phyloP scores from a whole-genome alignment of 2,888 invertebrate species.

The Ectropis crepuscularia region DNA sequence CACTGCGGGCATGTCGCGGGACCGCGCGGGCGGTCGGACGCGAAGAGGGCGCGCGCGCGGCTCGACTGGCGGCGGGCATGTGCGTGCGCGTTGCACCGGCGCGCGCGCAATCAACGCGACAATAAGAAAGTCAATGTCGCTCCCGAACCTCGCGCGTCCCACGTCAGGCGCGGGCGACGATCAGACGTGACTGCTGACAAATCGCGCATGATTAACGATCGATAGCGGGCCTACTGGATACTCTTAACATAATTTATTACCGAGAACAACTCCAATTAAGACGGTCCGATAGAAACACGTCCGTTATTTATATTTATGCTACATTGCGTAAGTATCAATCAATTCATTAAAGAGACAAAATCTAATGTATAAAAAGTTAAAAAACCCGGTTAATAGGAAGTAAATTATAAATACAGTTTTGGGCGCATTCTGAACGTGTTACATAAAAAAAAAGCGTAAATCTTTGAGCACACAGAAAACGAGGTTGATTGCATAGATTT shows the following conservation, averaged over 20 bases:
- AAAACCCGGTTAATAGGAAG: constrained; percentile 36
- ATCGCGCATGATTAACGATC: constrained; percentile 52
- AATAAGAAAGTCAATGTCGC: constrained; percentile 82
- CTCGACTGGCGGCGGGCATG: constrained; percentile 76
- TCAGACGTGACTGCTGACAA: constrained; percentile 49
- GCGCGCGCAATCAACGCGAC: constrained; percentile 65
- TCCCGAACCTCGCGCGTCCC: constrained; percentile 58
- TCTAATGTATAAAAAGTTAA: not conserved
- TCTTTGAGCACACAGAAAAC: constrained; percentile 37
- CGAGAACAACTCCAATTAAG: constrained; percentile 34
- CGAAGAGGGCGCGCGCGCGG: constrained; percentile 77
- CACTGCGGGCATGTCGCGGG: constrained; percentile 83
- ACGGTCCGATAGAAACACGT: constrained; percentile 25
- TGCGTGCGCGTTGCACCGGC: constrained; percentile 58
- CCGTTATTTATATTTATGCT: constrained; percentile 23
- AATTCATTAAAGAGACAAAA: not conserved
- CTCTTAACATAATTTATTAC: constrained; percentile 39
- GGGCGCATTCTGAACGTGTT: constrained; percentile 29
- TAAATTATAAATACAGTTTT: constrained; percentile 33
- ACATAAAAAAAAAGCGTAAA: constrained; percentile 41
- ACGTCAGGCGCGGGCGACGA: constrained; percentile 51
- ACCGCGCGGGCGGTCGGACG: constrained; percentile 74
- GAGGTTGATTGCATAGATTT: constrained; percentile 44
- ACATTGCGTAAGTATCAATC: constrained; percentile 15
- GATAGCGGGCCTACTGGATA: constrained; percentile 39